Percentiles rank a stretch among this genome's conserved stretches.
These are phyloP conservation scores for Phrynocephalus vlangalii DNA, from an alignment of 2,797 vertebrate genomes.

Conservation along the genomic window DNA sequence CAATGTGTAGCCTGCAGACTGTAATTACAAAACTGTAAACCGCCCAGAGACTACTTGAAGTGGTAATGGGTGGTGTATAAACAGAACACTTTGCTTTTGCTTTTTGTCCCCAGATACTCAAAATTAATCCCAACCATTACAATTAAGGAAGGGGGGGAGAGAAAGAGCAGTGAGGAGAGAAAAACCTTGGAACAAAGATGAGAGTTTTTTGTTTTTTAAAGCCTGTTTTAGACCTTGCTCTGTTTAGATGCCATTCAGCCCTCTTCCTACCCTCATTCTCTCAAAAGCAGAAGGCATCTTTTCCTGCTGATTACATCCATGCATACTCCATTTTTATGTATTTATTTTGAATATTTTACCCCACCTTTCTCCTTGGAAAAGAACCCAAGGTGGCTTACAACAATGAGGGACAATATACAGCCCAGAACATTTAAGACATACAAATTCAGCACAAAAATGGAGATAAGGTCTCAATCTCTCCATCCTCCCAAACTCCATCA, in stretches of 20 bases:
- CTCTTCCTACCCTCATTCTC: not conserved
- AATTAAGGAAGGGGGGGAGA: not conserved
- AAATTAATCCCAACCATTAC: not conserved
- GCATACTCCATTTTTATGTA: not conserved
- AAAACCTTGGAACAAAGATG: not conserved
- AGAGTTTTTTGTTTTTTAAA: not conserved
- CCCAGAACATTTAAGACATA: not conserved
- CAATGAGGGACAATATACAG: no score
- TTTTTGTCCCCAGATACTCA: not conserved
- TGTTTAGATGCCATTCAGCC: not conserved
- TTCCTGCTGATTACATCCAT: not conserved
- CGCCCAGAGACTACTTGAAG: no score
- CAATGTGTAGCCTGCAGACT: no score
- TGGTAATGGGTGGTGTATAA: no score
- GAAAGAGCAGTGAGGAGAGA: not conserved
- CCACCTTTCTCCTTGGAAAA: no score
- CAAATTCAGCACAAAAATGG: not conserved
- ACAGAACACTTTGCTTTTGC: no score
- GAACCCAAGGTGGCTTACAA: no score
- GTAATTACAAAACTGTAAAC: no score
- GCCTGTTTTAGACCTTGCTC: not conserved
- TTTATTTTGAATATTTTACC: no score
- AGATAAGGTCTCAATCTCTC: not conserved
- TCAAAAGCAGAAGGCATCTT: not conserved
- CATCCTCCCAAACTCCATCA: not conserved